Percentiles rank a stretch among this genome's conserved stretches.
Evolutionary conservation across 2,888 invertebrate genomes (phyloP).

Genomic region (Atrina japonica): DNA sequence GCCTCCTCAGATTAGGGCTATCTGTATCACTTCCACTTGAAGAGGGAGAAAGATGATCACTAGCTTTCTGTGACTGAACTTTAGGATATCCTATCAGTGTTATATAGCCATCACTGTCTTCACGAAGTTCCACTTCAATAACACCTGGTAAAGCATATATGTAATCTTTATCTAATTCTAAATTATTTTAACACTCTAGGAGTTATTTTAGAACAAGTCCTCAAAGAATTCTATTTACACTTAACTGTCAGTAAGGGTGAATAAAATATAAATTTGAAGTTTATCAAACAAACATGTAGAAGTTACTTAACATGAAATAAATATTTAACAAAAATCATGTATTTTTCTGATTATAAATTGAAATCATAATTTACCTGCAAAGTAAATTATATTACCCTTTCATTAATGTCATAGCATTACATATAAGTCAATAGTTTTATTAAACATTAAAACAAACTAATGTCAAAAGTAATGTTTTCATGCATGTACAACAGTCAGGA

Average conservation of each 20-base stretch:
- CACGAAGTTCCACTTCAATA: conserved; percentile 81
- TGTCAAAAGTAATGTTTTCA: too few relatives aligned
- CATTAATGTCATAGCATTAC: too few relatives aligned
- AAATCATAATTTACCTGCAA: too few relatives aligned
- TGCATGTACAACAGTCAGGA: too few relatives aligned
- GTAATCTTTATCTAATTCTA: too few relatives aligned
- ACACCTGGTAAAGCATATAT: conserved; percentile 75
- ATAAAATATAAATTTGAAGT: background rate
- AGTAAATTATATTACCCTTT: too few relatives aligned
- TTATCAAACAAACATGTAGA: background rate
- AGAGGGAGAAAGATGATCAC: conserved; percentile 47
- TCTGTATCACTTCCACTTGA: conserved; percentile 63
- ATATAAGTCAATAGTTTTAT: too few relatives aligned
- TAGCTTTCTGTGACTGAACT: conserved; percentile 35
- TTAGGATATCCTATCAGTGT: conserved; percentile 80
- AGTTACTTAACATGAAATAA: background rate
- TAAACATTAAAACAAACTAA: too few relatives aligned
- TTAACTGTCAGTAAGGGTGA: background rate
- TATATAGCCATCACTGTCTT: conserved; percentile 82
- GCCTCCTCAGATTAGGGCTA: conserved; percentile 33
- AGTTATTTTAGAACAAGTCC: background rate
- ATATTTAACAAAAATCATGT: too few relatives aligned
- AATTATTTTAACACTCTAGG: too few relatives aligned
- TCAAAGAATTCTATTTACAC: background rate
- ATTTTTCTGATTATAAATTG: too few relatives aligned